Base-by-base conservation (phyloP, 2,888 invertebrate genomes). In the Horisme vitalbata region DNA sequence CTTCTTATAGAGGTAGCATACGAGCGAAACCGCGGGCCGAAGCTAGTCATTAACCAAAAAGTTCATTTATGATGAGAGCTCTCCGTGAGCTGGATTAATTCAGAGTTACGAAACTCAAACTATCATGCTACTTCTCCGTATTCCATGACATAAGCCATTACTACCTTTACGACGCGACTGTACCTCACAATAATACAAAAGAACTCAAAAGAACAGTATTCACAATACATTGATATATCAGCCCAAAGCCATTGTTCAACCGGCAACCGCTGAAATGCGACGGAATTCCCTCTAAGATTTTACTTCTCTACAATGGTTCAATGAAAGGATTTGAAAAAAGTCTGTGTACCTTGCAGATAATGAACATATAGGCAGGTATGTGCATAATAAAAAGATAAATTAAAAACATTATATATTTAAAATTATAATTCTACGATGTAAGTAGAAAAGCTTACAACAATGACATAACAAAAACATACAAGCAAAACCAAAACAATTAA, bases 171-270 rank as follows among this genome's bases (percentile, higher is more conserved):
- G 10, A 11, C 11, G 10, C 7, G 26, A 26, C 11, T 26, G 11
- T 26, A 26, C 11, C 20, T 11, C 1, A 5, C 26, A 11, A 6
- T 9, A 26, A 5, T 26, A 26, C 11, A 20, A 11, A 11, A 9
- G 9, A 4, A 27, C 15, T 18, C 18, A 9, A 21, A 28, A 21
- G 13, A 37, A 30, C 3, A 30, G 10, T 38, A 14, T 15, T 38
- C 13, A 6, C 38, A 13, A 38, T 14, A 30, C 30, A 8, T 27
- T 38, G 10, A 23, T 21, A 20, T 14, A 14, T 21, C 4, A 24
- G 4, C 5, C 27, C 13, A 13, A 21, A 45, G 26, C 48, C 52
- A 51, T 57, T 55, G 55, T 55, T 55, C 39, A 48, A 28, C 33
- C 18, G 21, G 15, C 27, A 21, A 8, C 26, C 53, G 28, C 44